phyloP scores from a whole-genome alignment of 2,888 invertebrate species.

The Euclidia mi region DNA sequence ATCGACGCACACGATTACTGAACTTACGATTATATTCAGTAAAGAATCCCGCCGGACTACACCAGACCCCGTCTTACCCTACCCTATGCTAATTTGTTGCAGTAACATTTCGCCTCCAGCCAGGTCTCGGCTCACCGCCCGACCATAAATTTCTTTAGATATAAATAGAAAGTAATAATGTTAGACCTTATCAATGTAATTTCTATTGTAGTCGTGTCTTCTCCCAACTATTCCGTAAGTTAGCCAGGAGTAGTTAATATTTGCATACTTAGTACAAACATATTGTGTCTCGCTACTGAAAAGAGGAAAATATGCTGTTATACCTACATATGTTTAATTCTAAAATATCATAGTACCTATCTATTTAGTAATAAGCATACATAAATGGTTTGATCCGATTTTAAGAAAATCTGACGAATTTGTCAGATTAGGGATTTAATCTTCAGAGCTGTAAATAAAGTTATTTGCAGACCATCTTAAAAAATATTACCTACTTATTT shows the following conservation, averaged over 20 bases:
- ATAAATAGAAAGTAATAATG: conserved; percentile 62
- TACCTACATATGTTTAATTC: too few relatives aligned
- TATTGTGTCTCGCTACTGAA: neutral
- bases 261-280: conserved; percentile 22
- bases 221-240: conserved; percentile 33
- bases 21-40: conserved; percentile 72
- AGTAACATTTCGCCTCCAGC: conserved; percentile 53
- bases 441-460: too few relatives aligned
- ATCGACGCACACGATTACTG: conserved; percentile 77
- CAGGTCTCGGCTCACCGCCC: conserved; percentile 40
- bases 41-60: conserved; percentile 64
- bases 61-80: conserved; percentile 41
- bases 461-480: too few relatives aligned
- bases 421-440: too few relatives aligned
- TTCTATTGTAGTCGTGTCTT: conserved; percentile 55
- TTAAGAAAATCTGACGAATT: too few relatives aligned
- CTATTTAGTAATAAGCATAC: too few relatives aligned
- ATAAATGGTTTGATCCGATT: too few relatives aligned
- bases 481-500: too few relatives aligned
- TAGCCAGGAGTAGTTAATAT: conserved; percentile 31
- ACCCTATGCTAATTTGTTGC: conserved; percentile 62
- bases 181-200: conserved; percentile 60
- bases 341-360: too few relatives aligned
- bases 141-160: conserved; percentile 58
- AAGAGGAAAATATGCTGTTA: neutral